A percentile compares a stretch with the other conserved stretches of the same genome.
These are phyloP conservation scores for Phragmatobia fuliginosa DNA, from an alignment of 2,888 invertebrate genomes.

Conservation along the genomic window DNA sequence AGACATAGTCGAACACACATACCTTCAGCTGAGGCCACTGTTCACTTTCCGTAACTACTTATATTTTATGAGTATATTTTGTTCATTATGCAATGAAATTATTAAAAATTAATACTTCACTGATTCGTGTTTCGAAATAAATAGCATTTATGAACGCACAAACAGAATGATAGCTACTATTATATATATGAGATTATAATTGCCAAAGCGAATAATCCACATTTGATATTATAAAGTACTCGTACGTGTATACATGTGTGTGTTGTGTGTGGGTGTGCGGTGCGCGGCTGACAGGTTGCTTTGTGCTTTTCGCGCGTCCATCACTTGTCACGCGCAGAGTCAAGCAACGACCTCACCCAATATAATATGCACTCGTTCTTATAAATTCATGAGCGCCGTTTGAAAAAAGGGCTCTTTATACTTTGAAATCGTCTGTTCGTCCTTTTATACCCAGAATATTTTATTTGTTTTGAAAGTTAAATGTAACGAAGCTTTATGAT, in stretches of 20 bases:
- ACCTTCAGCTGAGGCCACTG: too few relatives aligned
- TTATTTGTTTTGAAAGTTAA: constrained; percentile 1
- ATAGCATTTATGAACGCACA: not conserved
- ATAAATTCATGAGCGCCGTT: constrained; percentile 31
- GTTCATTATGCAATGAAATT: too few relatives aligned
- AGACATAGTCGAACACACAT: too few relatives aligned
- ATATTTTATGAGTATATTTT: not conserved
- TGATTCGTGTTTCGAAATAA: not conserved
- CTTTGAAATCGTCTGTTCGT: constrained; percentile 3
- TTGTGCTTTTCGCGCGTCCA: constrained; percentile 2
- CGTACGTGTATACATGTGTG: not conserved
- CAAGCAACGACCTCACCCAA: constrained; percentile 1
- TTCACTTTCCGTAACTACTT: too few relatives aligned
- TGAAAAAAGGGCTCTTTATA: constrained; percentile 18
- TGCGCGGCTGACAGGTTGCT: constrained; percentile 4
- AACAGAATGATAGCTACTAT: not conserved
- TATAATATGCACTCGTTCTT: constrained; percentile 16
- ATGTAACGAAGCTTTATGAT: not conserved
- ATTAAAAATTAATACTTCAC: too few relatives aligned
- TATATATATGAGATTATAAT: not conserved
- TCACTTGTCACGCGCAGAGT: constrained; percentile 13
- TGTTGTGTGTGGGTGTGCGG: not conserved
- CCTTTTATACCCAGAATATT: constrained; percentile 10
- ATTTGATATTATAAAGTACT: not conserved
- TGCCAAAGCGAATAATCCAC: not conserved